Evolutionary conservation across 2,888 invertebrate genomes (phyloP), one percentile per base, ranked within the genome.

Genomic region (Aleiodes testaceus): DNA sequence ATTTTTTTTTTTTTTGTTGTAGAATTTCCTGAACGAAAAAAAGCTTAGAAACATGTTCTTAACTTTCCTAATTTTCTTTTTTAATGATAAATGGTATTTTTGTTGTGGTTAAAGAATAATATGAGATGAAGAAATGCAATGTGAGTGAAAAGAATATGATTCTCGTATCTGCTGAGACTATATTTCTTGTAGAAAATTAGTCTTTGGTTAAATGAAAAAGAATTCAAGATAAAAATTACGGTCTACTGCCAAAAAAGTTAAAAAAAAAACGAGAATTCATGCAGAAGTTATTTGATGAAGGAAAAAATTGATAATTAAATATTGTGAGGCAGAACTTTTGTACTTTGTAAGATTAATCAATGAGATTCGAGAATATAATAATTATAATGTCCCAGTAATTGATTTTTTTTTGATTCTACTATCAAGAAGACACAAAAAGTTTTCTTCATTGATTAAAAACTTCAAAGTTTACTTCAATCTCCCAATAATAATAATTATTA

Each of bases 91-190:
- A 79, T 79, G 78, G 76, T 81, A 80, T 82, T 86, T 86, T 79
- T 83, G 84, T 87, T 86, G 82, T 81, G 81, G 79, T 79, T 81
- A 1, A 36, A 36, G 36, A 36, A 36, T 6, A 36, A 36, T 36
- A 36, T 20, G 53, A 53, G n/a, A 30, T 12, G n/a, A 53, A 18
- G 52, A 52, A 52, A 53, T 53, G 53, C 22, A 80, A 84, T 79
- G 81, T 81, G 81, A 84, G 83, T 84, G 82, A 81, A 84, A 83
- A 85, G 85, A 81, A 85, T 26, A 26, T 85, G 83, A 85, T 85
- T 85, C 80, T 80, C 84, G 84, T 82, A 36, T 79, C 78, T 71
- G 70, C 70, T 77, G 73, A 74, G 73, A 77, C 74, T 76, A 74
- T 76, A 75, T 75, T 74, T 75, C 74, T 66, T 70, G 73, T 72